Evolutionary conservation across 1,140 invertebrate genomes (phyloP).

Genomic region (Anoplolepis gracilipes): DNA sequence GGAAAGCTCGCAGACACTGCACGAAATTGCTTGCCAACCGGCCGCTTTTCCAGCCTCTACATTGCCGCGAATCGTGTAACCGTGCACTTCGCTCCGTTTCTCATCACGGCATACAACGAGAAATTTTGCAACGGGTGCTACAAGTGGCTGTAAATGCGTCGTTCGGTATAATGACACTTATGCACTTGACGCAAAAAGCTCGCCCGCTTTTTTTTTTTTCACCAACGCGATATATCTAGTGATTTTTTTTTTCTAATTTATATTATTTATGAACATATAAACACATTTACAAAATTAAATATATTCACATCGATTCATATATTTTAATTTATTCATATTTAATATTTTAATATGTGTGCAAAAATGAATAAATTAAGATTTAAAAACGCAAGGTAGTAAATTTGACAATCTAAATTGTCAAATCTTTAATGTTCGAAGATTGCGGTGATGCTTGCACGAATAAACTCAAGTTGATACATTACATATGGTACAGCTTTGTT

Average conservation of each 20-base stretch:
- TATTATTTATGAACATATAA: neutral
- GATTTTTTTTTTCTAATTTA: neutral
- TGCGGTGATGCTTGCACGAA: too few species aligned
- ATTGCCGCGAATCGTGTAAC: constrained; percentile 67
- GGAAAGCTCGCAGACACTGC: constrained; percentile 50
- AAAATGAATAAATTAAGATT: neutral
- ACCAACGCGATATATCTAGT: neutral
- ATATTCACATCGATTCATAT: neutral
- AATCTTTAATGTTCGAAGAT: neutral
- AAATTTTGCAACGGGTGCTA: constrained; percentile 32
- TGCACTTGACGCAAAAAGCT: too few species aligned
- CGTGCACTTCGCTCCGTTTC: constrained; percentile 64
- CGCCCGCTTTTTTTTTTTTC: too few species aligned
- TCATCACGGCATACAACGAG: constrained; percentile 51
- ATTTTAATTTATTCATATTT: too few species aligned
- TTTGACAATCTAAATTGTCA: neutral
- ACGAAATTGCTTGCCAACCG: constrained; percentile 59
- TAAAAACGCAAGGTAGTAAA: neutral
- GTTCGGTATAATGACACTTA: constrained; percentile 1
- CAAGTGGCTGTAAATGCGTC: constrained; percentile 64
- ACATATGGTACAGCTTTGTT: neutral
- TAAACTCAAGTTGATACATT: neutral
- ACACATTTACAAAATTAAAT: neutral
- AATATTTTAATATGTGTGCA: neutral
- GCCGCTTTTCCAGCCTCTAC: constrained; percentile 58